These are phyloP conservation scores for Pampus argenteus DNA, from an alignment of 2,797 vertebrate genomes.

Conservation along the genomic window DNA sequence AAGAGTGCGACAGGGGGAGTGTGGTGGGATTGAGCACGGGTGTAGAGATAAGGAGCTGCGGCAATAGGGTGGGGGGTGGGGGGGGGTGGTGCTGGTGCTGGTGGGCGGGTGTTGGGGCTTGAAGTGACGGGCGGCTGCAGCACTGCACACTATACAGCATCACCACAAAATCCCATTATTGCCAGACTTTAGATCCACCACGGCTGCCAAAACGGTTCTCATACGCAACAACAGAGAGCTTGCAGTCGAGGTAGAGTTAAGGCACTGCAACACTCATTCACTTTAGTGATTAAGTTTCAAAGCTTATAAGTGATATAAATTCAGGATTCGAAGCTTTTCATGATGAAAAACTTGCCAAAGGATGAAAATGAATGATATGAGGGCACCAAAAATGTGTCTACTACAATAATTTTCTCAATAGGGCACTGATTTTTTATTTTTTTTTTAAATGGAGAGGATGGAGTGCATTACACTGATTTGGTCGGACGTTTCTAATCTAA, in stretches of 20 bases:
- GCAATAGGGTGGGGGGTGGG: conserved; percentile 63
- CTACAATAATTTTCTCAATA: neutral
- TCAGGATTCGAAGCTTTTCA: neutral
- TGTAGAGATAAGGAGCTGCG: conserved; percentile 82
- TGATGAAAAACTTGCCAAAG: neutral
- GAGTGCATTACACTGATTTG: conserved; percentile 31
- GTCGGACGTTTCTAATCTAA: conserved; percentile 21
- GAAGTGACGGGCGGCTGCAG: conserved; percentile 70
- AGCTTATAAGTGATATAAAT: neutral
- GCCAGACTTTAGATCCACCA: conserved; percentile 36
- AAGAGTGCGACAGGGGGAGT: conserved; percentile 54
- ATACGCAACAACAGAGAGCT: conserved; percentile 12
- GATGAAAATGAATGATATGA: neutral
- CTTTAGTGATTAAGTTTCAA: conserved; percentile 31
- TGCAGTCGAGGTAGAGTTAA: conserved; percentile 27
- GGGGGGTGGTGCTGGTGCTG: conserved; percentile 44
- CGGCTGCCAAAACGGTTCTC: conserved; percentile 6
- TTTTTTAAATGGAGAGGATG: conserved; percentile 52
- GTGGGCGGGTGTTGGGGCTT: conserved; percentile 65
- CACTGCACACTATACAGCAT: conserved; percentile 55
- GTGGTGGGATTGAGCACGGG: conserved; percentile 67
- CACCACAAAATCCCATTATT: conserved; percentile 40
- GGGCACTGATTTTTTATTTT: conserved; percentile 35
- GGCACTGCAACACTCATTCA: conserved; percentile 37
- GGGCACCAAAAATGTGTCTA: conserved; percentile 22